Conservation (phyloP, 1,140 invertebrate genomes). For the Drosophila ananassae region DNA sequence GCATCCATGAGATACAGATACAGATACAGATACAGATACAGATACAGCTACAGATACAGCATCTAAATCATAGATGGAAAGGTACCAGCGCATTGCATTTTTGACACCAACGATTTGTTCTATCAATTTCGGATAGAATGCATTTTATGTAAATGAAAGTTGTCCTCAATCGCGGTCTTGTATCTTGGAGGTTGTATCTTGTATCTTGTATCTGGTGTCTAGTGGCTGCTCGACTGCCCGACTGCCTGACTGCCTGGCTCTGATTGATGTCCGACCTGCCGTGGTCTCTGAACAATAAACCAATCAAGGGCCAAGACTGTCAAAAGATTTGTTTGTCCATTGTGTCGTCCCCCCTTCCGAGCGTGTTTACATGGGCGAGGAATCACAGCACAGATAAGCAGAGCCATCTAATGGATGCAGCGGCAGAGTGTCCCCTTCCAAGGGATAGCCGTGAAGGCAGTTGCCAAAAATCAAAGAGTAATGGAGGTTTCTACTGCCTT, state of each 20-base stretch:
- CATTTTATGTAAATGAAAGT: slow-evolving; percentile 79
- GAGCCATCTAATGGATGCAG: slow-evolving; percentile 29
- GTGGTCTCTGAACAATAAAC: slow-evolving; percentile 68
- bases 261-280: slow-evolving; percentile 66
- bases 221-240: background rate
- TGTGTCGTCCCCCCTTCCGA: slow-evolving; percentile 5
- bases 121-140: slow-evolving; percentile 67
- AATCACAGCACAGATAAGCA: slow-evolving; percentile 23
- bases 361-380: slow-evolving; percentile 38
- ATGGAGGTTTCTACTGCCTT: too few species aligned
- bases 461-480: too few species aligned
- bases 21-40: background rate
- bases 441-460: too few species aligned
- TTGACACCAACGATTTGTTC: slow-evolving; percentile 78
- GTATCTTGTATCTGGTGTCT: background rate
- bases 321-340: slow-evolving; percentile 73
- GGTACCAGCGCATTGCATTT: slow-evolving; percentile 27
- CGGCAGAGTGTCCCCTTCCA: too few species aligned
- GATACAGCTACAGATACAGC: background rate
- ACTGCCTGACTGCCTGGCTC: slow-evolving; percentile 5
- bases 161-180: slow-evolving; percentile 64
- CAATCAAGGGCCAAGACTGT: slow-evolving; percentile 68
- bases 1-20: background rate
- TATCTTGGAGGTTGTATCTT: slow-evolving; percentile 6
- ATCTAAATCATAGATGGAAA: slow-evolving; percentile 43